These are phyloP conservation scores for Premnoplex brunnescens DNA, from an alignment of 2,797 vertebrate genomes.

Conservation along the genomic window DNA sequence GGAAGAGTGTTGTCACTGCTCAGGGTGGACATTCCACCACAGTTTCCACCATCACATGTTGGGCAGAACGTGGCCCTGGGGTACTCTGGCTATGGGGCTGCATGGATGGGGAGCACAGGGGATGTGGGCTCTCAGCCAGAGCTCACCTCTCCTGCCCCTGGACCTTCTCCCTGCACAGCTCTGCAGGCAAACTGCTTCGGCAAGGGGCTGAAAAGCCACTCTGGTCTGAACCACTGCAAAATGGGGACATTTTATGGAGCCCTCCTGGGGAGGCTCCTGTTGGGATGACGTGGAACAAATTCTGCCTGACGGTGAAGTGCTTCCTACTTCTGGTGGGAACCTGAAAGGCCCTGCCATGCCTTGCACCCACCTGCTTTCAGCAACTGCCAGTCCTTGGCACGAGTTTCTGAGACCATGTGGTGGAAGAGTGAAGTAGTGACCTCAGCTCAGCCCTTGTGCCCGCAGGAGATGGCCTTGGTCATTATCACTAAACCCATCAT, in stretches of 20 bases:
- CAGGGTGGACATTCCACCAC: neutral
- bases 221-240: neutral
- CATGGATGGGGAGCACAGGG: neutral
- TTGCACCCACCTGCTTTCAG: neutral
- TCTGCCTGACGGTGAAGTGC: neutral
- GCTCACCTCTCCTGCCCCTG: neutral
- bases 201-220: neutral
- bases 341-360: neutral
- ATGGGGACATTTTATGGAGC: neutral
- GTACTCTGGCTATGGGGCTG: neutral
- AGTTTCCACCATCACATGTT: neutral
- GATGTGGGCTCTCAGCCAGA: neutral
- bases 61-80: neutral
- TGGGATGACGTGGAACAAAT: neutral
- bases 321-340: neutral
- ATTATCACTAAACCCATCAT: neutral
- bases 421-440: neutral
- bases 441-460: neutral
- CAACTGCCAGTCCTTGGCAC: neutral
- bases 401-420: neutral
- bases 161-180: neutral
- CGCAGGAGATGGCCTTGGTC: neutral
- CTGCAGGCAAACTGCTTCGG: neutral
- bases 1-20: neutral
- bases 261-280: neutral